A percentile compares a stretch with the other conserved stretches of the same genome.
Conservation (phyloP, 1,140 invertebrate species). For the Protaetia brevitarsis region DNA sequence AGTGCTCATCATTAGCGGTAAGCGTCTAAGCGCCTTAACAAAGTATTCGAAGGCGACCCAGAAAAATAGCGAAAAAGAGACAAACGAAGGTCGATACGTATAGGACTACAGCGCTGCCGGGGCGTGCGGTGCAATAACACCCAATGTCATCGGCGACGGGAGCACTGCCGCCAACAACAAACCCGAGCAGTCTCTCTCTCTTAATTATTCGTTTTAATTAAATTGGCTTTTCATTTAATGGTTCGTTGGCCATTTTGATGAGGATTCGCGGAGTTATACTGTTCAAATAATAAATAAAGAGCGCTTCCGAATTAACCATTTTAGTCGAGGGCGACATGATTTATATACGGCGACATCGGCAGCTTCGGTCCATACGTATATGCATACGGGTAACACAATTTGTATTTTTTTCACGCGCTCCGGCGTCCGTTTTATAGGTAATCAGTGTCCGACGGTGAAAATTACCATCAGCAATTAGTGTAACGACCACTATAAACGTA, state of each 20-base stretch:
- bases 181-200: slow-evolving; percentile 9
- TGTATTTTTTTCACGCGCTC: neutral
- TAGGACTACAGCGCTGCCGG: too few relatives aligned
- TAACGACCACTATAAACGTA: neutral
- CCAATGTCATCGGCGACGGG: too few relatives aligned
- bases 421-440: neutral
- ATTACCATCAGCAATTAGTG: slow-evolving; percentile 7
- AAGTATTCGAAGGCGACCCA: too few relatives aligned
- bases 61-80: too few relatives aligned
- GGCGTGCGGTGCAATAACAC: too few relatives aligned
- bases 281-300: slow-evolving; percentile 19
- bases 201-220: slow-evolving; percentile 41
- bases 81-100: too few relatives aligned
- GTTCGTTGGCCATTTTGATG: slow-evolving; percentile 37
- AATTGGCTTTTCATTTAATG: slow-evolving; percentile 42
- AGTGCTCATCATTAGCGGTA: too few relatives aligned
- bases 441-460: neutral
- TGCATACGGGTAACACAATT: neutral
- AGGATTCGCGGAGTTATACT: slow-evolving; percentile 30
- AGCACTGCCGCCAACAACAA: too few relatives aligned
- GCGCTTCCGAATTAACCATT: neutral
- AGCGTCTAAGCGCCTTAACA: too few relatives aligned
- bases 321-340: neutral
- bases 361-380: neutral
- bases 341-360: neutral